phyloP scores from a whole-genome alignment of 2,888 invertebrate genomes.

The Eupithecia insigniata region DNA sequence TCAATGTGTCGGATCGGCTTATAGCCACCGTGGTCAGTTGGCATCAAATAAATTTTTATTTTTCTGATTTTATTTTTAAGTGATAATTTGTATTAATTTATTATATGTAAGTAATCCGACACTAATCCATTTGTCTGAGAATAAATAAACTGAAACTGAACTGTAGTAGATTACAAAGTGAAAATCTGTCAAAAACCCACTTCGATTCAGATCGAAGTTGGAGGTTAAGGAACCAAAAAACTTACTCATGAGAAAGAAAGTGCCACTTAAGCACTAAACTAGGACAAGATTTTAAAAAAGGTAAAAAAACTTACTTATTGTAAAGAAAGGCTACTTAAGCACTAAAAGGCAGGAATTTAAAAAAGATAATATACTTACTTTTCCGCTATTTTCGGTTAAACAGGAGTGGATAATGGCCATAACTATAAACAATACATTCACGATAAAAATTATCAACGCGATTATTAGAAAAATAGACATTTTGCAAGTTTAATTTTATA shows the following conservation, averaged over 20 bases:
- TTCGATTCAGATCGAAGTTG: background rate
- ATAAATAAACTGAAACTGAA: too few relatives aligned
- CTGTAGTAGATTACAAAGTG: too few relatives aligned
- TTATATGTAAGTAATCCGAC: too few relatives aligned
- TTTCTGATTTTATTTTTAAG: too few relatives aligned
- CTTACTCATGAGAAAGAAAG: background rate
- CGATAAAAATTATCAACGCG: constrained; percentile 46
- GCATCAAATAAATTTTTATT: too few relatives aligned
- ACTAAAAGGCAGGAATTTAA: background rate
- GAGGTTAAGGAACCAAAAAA: background rate
- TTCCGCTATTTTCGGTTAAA: constrained; percentile 36
- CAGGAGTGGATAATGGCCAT: constrained; percentile 54
- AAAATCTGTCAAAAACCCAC: too few relatives aligned
- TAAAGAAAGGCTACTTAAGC: background rate
- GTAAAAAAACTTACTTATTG: background rate
- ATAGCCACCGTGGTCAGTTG: too few relatives aligned
- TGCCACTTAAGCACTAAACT: background rate
- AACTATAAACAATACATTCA: constrained; percentile 56
- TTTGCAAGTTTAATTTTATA: background rate
- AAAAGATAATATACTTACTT: constrained; percentile 47
- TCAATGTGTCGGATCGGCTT: too few relatives aligned
- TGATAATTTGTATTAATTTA: too few relatives aligned
- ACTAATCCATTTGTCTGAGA: too few relatives aligned
- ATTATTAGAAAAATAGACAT: constrained; percentile 53
- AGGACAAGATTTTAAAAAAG: background rate